Conservation (phyloP, 1,140 invertebrate genomes). For the Zaprionus inermis region DNA sequence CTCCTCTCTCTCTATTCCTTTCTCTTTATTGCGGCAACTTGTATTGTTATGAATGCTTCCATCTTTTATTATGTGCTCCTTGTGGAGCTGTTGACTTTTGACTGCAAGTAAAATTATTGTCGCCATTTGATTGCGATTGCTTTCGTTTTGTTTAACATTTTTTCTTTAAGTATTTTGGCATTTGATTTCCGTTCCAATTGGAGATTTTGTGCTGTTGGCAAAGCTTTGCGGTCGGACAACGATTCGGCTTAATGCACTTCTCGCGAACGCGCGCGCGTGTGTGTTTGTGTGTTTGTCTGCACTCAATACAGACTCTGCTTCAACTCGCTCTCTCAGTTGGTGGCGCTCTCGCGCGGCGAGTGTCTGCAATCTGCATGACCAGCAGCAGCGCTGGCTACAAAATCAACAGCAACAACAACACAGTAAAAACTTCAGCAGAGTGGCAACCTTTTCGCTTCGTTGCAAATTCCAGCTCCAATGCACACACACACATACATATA, state of each 20-base stretch:
- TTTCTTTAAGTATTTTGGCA: slow-evolving; percentile 22
- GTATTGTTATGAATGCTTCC: slow-evolving; percentile 10
- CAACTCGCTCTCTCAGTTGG: slow-evolving; percentile 39
- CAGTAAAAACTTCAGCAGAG: slow-evolving; percentile 63
- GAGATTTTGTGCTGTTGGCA: slow-evolving; percentile 43
- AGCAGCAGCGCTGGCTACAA: slow-evolving; percentile 40
- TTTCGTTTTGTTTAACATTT: slow-evolving; percentile 9
- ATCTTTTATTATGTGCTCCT: slow-evolving; percentile 5
- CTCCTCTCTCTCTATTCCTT: too few species aligned
- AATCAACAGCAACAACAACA: slow-evolving; percentile 33
- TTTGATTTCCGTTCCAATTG: slow-evolving; percentile 64
- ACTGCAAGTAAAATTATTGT: slow-evolving; percentile 39
- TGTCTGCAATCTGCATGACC: slow-evolving; percentile 74
- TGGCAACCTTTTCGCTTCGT: slow-evolving; percentile 77
- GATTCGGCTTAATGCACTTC: slow-evolving; percentile 59
- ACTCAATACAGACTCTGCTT: slow-evolving; percentile 36
- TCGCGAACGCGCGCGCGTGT: slow-evolving; percentile 1
- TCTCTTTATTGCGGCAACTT: slow-evolving; percentile 31
- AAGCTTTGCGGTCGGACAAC: slow-evolving; percentile 45
- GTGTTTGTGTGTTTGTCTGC: slow-evolving; percentile 12
- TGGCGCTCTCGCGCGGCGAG: slow-evolving; percentile 38
- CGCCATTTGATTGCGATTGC: slow-evolving; percentile 25
- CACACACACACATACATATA: slow-evolving; percentile 43
- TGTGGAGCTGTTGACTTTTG: slow-evolving; percentile 44
- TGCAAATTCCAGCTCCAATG: slow-evolving; percentile 77